phyloP scores from a whole-genome alignment of 2,797 vertebrate genomes.

The Coranthus polyacanthus region DNA sequence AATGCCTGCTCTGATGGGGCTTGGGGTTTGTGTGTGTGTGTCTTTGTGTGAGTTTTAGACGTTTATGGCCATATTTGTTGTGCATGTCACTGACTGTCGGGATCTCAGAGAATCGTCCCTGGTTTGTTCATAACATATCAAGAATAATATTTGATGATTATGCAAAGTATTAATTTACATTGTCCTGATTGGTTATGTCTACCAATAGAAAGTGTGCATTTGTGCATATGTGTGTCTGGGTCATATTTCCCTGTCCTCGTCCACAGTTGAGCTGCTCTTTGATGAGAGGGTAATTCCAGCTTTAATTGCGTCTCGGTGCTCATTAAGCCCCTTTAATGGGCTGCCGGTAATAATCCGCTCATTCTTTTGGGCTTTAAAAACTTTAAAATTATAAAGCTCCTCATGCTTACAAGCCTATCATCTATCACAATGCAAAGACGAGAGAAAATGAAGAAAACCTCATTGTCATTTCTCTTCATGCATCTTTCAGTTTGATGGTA shows the following conservation, averaged over 20 bases:
- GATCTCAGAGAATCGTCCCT: constrained; percentile 38
- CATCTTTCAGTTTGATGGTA: constrained; percentile 52
- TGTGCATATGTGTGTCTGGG: constrained; percentile 52
- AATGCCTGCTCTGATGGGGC: constrained; percentile 65
- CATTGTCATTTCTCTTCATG: constrained; percentile 55
- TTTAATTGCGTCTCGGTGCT: constrained; percentile 86
- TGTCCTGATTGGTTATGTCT: constrained; percentile 61
- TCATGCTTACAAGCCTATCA: constrained; percentile 60
- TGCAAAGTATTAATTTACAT: constrained; percentile 52
- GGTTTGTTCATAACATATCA: too few species aligned
- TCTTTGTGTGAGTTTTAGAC: constrained; percentile 49
- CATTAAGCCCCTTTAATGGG: constrained; percentile 85
- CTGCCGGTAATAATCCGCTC: constrained; percentile 83
- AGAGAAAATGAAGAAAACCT: constrained; percentile 54
- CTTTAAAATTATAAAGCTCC: constrained; percentile 68
- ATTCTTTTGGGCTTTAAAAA: constrained; percentile 78
- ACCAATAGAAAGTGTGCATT: constrained; percentile 25
- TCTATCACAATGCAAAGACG: constrained; percentile 59
- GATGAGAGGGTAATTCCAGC: constrained; percentile 85
- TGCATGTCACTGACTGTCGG: constrained; percentile 52
- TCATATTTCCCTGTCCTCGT: constrained; percentile 75
- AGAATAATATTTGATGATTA: constrained; percentile 38
- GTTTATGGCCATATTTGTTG: constrained; percentile 63
- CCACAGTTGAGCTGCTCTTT: constrained; percentile 81
- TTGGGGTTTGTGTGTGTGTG: constrained; percentile 38